phyloP scores from a whole-genome alignment of 2,113 vertebrate genomes.

The Tonatia bakeri region DNA sequence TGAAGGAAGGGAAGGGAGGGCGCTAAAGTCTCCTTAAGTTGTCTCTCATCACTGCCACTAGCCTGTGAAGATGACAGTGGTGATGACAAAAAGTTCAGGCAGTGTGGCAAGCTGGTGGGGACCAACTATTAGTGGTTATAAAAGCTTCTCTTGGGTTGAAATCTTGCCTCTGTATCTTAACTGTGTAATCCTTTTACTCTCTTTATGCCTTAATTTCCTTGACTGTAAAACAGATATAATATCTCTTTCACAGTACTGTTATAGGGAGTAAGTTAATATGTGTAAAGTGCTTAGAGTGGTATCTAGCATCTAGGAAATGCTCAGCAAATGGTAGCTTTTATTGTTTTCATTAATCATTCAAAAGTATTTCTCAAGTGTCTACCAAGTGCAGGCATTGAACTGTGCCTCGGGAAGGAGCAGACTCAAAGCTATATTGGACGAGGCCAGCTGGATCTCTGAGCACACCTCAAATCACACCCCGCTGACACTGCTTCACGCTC shows the following conservation, averaged over 20 bases:
- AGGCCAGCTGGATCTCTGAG: not conserved
- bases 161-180: not conserved
- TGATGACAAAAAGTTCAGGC: not conserved
- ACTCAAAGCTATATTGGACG: accelerated
- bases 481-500: not conserved
- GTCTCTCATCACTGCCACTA: not conserved
- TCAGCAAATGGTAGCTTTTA: not conserved
- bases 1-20: not conserved
- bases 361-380: not conserved
- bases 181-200: not conserved
- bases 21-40: not conserved
- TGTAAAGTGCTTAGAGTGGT: not conserved
- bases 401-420: not conserved
- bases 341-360: not conserved
- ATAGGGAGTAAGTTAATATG: not conserved
- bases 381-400: not conserved
- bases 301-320: no score
- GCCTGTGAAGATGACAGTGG: not conserved
- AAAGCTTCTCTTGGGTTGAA: not conserved
- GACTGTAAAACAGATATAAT: not conserved
- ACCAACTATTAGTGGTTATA: no score
- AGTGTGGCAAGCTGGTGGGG: not conserved
- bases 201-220: not conserved
- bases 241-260: not conserved
- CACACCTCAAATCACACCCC: not conserved